Evolutionary conservation across 2,113 vertebrate genomes (phyloP).

Genomic region (Erpornis zantholeuca): DNA sequence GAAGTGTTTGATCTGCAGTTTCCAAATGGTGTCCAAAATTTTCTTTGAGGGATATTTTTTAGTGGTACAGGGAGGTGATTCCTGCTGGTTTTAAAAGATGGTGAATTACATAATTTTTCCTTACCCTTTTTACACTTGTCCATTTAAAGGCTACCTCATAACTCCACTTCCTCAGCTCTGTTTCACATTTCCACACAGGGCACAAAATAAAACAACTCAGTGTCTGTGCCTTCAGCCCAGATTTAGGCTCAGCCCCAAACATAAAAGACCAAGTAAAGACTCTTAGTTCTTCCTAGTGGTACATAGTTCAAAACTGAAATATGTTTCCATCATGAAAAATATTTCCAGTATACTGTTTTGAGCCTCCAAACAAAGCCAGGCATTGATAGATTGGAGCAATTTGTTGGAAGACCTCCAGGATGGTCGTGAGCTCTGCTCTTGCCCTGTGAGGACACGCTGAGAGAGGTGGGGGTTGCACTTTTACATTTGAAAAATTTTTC

Average conservation of each 20-base stretch:
- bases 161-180: not conserved
- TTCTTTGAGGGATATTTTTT: not conserved
- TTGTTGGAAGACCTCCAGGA: not conserved
- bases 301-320: accelerated
- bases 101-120: not conserved
- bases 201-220: not conserved
- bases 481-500: not conserved
- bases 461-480: not conserved
- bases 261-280: not conserved
- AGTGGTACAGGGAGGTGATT: not conserved
- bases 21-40: not conserved
- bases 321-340: not conserved
- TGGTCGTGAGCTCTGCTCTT: accelerated
- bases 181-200: not conserved
- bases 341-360: not conserved
- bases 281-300: not conserved
- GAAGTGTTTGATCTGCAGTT: not conserved
- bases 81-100: not conserved
- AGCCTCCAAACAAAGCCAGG: not conserved
- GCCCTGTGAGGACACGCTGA: not conserved
- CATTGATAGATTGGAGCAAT: not conserved
- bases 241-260: not conserved
- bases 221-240: not conserved
- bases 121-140: not conserved
- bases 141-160: not conserved